Evolutionary conservation across 37 sponge, comb jelly and placozoan species (phyloP).

Genomic region (Amphimedon queenslandica): DNA sequence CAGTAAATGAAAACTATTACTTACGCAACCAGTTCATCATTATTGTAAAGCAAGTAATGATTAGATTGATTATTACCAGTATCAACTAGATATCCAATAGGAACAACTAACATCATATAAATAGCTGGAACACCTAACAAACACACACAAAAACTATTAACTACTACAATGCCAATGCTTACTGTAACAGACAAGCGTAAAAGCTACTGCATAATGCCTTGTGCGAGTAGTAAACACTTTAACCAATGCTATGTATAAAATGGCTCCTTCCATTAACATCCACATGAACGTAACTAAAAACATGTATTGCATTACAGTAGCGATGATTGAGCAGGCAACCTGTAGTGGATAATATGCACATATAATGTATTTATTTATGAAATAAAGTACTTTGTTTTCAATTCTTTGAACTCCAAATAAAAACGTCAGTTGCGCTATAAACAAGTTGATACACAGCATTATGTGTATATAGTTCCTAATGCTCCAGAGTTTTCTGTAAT

Average conservation of each 20-base stretch:
- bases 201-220: constrained; percentile 11
- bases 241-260: constrained; percentile 48
- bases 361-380: too few species aligned
- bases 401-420: constrained; percentile 30
- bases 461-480: constrained; percentile 51
- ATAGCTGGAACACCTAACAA: background rate
- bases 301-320: constrained; percentile 54
- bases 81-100: too few species aligned
- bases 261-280: constrained; percentile 78
- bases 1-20: background rate
- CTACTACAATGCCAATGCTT: background rate
- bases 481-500: constrained; percentile 52
- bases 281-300: constrained; percentile 68
- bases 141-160: background rate
- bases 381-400: constrained; percentile 22
- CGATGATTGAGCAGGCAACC: constrained; percentile 32
- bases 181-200: constrained; percentile 51
- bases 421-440: constrained; percentile 44
- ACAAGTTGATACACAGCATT: constrained; percentile 44
- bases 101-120: background rate
- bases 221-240: constrained; percentile 36
- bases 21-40: background rate
- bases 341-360: too few species aligned
- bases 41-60: background rate
- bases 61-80: too few species aligned